Conservation (phyloP, 2,888 invertebrate species). For the Drosophila subquinaria region DNA sequence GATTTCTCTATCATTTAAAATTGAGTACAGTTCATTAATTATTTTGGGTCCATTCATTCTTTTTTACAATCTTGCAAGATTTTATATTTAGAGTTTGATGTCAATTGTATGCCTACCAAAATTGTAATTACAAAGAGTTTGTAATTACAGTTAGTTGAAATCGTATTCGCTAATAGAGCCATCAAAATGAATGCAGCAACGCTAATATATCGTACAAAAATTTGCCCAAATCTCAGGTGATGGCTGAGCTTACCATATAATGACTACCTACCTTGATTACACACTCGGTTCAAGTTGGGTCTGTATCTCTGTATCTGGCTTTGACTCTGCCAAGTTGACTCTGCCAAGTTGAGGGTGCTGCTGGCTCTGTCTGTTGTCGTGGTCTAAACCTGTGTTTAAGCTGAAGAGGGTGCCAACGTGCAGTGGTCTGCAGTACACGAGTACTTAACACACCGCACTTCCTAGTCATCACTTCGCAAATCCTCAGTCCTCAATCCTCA, state of each 20-base stretch:
- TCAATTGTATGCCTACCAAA: too few species aligned
- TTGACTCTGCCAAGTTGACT: constrained; percentile 50
- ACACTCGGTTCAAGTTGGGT: constrained; percentile 48
- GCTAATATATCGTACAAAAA: constrained; percentile 49
- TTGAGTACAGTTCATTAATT: too few species aligned
- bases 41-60: too few species aligned
- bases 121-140: constrained; percentile 1
- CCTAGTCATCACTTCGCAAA: constrained; percentile 4
- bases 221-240: constrained; percentile 70
- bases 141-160: constrained; percentile 23
- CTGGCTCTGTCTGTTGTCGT: constrained; percentile 38
- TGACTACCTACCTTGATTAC: constrained; percentile 80
- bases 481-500: not conserved
- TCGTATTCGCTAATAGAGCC: constrained; percentile 62
- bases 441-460: constrained; percentile 38
- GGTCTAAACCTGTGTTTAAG: constrained; percentile 82
- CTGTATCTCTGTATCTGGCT: constrained; percentile 1
- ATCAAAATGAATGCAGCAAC: constrained; percentile 64
- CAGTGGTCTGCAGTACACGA: constrained; percentile 46
- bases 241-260: constrained; percentile 72
- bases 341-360: constrained; percentile 65
- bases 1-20: too few species aligned
- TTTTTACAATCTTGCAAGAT: too few species aligned
- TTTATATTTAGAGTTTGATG: too few species aligned
- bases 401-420: constrained; percentile 84